Conservation (phyloP, 1,140 invertebrate genomes). For the Idris sp. region DNA sequence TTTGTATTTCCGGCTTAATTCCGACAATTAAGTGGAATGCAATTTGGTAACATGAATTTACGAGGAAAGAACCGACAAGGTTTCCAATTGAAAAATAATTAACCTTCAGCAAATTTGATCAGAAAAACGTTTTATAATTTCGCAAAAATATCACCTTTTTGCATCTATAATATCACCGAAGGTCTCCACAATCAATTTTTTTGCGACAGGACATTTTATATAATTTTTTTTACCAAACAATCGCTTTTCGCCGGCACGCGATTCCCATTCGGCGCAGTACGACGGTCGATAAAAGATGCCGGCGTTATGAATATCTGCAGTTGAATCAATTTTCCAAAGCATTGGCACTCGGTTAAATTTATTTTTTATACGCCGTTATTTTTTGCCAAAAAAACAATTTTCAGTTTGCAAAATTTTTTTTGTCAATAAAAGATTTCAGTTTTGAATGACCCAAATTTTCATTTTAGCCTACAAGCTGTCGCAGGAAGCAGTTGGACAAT, state of each 20-base stretch:
- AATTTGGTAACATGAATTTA: too few relatives aligned
- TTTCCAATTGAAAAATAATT: too few relatives aligned
- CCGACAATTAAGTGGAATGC: too few relatives aligned
- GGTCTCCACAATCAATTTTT: slow-evolving; percentile 17
- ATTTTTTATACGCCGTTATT: too few relatives aligned
- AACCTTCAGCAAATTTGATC: background rate
- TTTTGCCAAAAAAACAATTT: slow-evolving; percentile 8
- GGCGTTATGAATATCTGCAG: slow-evolving; percentile 68
- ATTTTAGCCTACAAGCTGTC: too few relatives aligned
- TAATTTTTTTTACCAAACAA: slow-evolving; percentile 14
- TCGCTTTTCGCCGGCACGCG: slow-evolving; percentile 52
- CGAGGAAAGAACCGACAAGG: too few relatives aligned
- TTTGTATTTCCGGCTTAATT: too few relatives aligned
- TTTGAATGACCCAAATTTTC: too few relatives aligned
- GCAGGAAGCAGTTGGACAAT: too few relatives aligned
- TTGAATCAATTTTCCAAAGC: slow-evolving; percentile 73
- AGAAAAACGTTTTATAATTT: slow-evolving; percentile 1
- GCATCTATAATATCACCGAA: background rate
- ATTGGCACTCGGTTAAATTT: slow-evolving; percentile 1
- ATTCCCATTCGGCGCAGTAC: slow-evolving; percentile 50
- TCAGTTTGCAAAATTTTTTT: too few relatives aligned
- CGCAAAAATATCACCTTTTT: slow-evolving; percentile 4
- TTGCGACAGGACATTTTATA: slow-evolving; percentile 3
- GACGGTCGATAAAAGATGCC: slow-evolving; percentile 56
- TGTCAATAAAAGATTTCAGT: too few relatives aligned